A percentile compares a stretch with the other conserved stretches of the same genome.
Evolutionary conservation across 2,797 vertebrate genomes (phyloP).

Genomic region (Channallabes apus): DNA sequence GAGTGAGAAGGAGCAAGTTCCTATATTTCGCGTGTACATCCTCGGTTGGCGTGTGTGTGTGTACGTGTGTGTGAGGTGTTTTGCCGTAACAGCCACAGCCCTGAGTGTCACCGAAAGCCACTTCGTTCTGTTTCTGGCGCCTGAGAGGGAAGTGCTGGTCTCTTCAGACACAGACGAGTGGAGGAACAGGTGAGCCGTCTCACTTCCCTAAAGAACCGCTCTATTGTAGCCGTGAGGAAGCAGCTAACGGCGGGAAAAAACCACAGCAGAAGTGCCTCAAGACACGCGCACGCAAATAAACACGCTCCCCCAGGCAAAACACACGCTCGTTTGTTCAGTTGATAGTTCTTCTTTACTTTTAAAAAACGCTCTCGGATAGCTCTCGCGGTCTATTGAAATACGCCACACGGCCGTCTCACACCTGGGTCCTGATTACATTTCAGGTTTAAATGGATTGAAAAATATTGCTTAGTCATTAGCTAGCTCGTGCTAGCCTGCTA

Average conservation of each 20-base stretch:
- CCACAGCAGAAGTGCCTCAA: slow-evolving; percentile 45
- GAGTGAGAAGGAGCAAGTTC: slow-evolving; percentile 39
- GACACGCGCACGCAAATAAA: slow-evolving; percentile 32
- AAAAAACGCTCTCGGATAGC: not conserved
- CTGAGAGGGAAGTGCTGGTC: slow-evolving; percentile 36
- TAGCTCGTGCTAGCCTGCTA: not conserved
- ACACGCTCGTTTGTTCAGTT: not conserved
- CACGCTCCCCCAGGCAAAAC: not conserved
- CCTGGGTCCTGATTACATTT: not conserved
- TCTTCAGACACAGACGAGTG: slow-evolving; percentile 40
- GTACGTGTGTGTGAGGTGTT: slow-evolving; percentile 1
- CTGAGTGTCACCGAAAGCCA: slow-evolving; percentile 35
- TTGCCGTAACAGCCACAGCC: slow-evolving; percentile 8
- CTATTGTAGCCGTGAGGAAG: slow-evolving; percentile 47
- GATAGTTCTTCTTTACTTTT: not conserved
- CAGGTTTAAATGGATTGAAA: not conserved
- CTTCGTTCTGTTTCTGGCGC: slow-evolving; percentile 33
- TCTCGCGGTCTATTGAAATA: not conserved
- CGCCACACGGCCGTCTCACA: not conserved
- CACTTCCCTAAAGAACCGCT: slow-evolving; percentile 43
- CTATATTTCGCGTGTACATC: slow-evolving; percentile 12
- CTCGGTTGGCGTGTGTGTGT: not conserved
- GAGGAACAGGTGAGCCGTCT: slow-evolving; percentile 43
- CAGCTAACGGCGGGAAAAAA: slow-evolving; percentile 22
- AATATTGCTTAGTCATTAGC: not conserved